Evolutionary conservation across 2,113 vertebrate genomes (phyloP), one percentile per base, ranked within the genome.

Genomic region (Leptobrachium leishanense): DNA sequence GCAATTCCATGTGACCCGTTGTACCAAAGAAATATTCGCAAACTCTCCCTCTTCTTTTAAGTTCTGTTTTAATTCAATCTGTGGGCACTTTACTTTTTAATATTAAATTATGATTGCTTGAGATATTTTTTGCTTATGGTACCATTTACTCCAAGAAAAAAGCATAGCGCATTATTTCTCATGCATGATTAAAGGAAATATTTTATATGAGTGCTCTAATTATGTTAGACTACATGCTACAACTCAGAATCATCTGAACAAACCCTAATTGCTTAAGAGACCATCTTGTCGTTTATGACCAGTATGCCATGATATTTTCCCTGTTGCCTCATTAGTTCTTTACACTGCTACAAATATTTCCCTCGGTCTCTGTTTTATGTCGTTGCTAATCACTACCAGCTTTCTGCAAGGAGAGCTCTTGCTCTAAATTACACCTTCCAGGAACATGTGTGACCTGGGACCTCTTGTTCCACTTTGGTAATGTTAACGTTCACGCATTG

Each of bases 391-490:
- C 50, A 40, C 73, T 59, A 15, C 46, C 77, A 43, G 62, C 69
- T 65, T 73, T 66, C 77, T 66, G 69, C 70, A 59, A 70, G 39
- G 46, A 55, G 31, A 3, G 50, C 68, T 46, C 68, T 43, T 44
- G 9, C 8, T 44, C 68, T 15, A 70, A 70, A 70, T 50, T 2
- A 50, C 68, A 65, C 59, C n/a, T 72, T 72, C 44, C 68, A 20
- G 62, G 71, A 79, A 79, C 71, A 79, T 79, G 65, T 57, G 63
- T 44, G 70, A 55, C 77, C 77, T 73, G 77, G 77, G 77, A 74
- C 70, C 41, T 70, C 15, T n/a, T 43, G 77, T 65, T 43, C 77
- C 20, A 42, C 15, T 44, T 67, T 54, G 46, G 46, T 53, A 39
- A 40, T 40, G 3, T 66, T 66, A 39, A 75, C 46, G 40, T 20